Evolutionary conservation across 2,113 vertebrate species (phyloP).

Genomic region (Cinclus mexicanus): DNA sequence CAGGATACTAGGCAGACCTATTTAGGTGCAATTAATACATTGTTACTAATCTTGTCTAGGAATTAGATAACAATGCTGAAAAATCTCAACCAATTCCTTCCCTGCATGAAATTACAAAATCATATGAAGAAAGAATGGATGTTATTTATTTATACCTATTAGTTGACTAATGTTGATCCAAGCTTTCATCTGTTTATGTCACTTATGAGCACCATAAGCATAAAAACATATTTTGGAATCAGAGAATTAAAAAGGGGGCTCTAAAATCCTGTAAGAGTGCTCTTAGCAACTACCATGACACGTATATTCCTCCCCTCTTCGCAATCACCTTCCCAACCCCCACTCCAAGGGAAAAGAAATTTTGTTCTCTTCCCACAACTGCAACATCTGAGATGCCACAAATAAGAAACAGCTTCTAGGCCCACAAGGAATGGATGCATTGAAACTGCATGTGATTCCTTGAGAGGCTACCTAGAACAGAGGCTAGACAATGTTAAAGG

Average conservation of each 20-base stretch:
- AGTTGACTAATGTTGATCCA: background rate
- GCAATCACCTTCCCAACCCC: background rate
- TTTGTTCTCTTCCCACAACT: background rate
- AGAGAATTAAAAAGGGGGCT: background rate
- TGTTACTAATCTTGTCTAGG: background rate
- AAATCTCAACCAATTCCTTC: background rate
- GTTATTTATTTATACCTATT: background rate
- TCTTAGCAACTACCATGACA: background rate
- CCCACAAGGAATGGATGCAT: accelerated
- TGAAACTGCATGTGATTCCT: background rate
- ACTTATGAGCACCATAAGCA: background rate
- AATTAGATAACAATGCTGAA: background rate
- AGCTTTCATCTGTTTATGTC: background rate
- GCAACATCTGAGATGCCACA: background rate
- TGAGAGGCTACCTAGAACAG: background rate
- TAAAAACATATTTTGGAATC: background rate
- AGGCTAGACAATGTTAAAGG: background rate
- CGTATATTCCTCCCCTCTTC: background rate
- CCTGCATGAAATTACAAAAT: background rate
- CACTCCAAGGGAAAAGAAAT: background rate
- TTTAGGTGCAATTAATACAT: background rate
- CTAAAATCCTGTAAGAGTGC: background rate
- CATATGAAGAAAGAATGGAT: background rate
- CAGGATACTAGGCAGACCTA: background rate
- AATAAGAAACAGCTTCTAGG: background rate